phyloP scores from a whole-genome alignment of 1,140 invertebrate species.

The Ptiloglossa arizonensis region DNA sequence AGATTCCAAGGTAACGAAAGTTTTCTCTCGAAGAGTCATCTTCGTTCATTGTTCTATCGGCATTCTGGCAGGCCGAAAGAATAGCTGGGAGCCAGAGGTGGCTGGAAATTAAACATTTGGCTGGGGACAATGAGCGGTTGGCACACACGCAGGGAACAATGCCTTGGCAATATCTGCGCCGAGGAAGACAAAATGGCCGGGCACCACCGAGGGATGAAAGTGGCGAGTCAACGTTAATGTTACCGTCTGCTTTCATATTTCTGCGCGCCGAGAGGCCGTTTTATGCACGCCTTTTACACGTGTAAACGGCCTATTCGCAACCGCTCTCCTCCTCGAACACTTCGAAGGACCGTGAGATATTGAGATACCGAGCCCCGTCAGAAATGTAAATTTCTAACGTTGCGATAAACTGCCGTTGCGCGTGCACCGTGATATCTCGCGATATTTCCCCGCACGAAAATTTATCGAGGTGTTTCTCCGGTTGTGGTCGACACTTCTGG shows the following conservation, averaged over 20 bases:
- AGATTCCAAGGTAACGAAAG: conserved; percentile 52
- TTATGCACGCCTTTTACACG: neutral
- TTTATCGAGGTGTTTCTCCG: neutral
- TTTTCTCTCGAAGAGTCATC: conserved; percentile 50
- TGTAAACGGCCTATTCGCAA: conserved; percentile 3
- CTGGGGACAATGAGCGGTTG: conserved; percentile 60
- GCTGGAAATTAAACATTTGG: conserved; percentile 66
- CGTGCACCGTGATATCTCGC: neutral
- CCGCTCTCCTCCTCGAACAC: neutral
- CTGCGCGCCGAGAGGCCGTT: neutral
- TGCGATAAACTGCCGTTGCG: neutral
- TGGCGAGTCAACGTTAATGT: conserved; percentile 44
- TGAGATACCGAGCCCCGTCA: neutral
- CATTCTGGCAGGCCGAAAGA: conserved; percentile 43
- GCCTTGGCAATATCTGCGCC: conserved; percentile 58
- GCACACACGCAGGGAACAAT: conserved; percentile 62
- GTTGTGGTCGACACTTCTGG: neutral
- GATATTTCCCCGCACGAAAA: neutral
- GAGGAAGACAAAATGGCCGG: conserved; percentile 26
- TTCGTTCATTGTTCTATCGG: conserved; percentile 64
- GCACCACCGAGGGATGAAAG: neutral
- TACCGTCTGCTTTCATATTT: conserved; percentile 41
- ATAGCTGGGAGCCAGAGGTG: conserved; percentile 38
- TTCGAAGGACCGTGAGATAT: neutral
- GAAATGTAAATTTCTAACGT: neutral